These are phyloP conservation scores for Trinectes maculatus DNA, from an alignment of 2,113 vertebrate species.

Conservation along the genomic window DNA sequence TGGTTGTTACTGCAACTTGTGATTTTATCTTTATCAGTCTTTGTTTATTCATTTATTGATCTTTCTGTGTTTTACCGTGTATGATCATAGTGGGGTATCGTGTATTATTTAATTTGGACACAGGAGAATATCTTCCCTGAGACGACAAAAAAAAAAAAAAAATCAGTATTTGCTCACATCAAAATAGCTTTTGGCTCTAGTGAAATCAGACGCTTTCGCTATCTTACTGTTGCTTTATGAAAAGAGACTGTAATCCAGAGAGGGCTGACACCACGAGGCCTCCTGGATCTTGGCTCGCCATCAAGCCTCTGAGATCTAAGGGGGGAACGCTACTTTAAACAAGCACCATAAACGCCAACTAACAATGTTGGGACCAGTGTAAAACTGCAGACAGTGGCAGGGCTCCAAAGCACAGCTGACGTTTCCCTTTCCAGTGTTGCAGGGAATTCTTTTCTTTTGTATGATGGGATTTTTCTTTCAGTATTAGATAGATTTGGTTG, in stretches of 20 bases:
- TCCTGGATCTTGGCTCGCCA: conserved; percentile 45
- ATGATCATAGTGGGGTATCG: neutral
- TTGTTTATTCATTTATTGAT: neutral
- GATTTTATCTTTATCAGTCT: neutral
- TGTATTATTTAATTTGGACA: neutral
- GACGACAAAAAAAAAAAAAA: neutral
- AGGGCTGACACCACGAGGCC: conserved; percentile 24
- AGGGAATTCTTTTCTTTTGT: conserved; percentile 46
- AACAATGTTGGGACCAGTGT: conserved; percentile 54
- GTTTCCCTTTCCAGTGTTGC: conserved; percentile 56
- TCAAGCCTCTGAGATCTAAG: conserved; percentile 50
- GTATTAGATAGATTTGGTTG: conserved; percentile 41
- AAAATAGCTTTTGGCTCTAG: neutral
- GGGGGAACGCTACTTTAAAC: conserved; percentile 50
- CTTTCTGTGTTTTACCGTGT: neutral
- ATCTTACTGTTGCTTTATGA: neutral
- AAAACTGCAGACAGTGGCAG: conserved; percentile 41
- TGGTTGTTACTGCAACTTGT: no score
- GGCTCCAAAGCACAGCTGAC: conserved; percentile 22
- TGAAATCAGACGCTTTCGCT: neutral
- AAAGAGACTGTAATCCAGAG: neutral
- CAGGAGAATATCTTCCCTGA: neutral
- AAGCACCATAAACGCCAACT: conserved; percentile 63
- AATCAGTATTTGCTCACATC: neutral
- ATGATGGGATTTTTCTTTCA: conserved; percentile 35